Evolutionary conservation across 1,140 invertebrate species (phyloP).

Genomic region (Tachypleus tridentatus): DNA sequence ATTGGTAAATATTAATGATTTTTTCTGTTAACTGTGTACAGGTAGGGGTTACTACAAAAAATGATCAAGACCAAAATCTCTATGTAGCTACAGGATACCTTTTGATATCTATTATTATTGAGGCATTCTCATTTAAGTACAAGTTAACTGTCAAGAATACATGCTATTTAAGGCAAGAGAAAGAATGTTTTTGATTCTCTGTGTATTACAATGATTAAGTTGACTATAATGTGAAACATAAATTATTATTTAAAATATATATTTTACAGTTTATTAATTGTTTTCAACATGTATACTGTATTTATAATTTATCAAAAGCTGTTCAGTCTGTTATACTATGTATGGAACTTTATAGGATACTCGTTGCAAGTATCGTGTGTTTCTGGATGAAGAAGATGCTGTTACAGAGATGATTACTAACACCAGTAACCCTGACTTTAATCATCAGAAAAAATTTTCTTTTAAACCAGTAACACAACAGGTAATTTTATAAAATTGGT

Average conservation of each 20-base stretch:
- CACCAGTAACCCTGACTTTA: conserved; percentile 44
- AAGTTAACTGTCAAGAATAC: no score
- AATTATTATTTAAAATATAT: conserved; percentile 16
- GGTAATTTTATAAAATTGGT: conserved; percentile 27
- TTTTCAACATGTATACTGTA: background rate
- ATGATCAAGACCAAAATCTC: no score
- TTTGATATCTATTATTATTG: no score
- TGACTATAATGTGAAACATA: background rate
- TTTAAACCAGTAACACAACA: conserved; percentile 37
- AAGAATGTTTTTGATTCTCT: no score
- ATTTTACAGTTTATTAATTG: conserved; percentile 2
- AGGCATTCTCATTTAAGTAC: no score
- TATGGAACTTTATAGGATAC: conserved; percentile 34
- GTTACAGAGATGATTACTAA: conserved; percentile 36
- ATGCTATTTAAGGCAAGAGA: no score
- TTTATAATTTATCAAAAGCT: conserved; percentile 1
- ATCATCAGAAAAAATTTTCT: conserved; percentile 37
- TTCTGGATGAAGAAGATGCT: conserved; percentile 36
- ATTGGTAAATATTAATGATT: no score
- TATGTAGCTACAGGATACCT: no score
- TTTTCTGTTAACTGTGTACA: no score
- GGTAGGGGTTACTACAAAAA: no score
- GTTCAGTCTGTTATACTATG: conserved; percentile 10
- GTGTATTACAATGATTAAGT: background rate
- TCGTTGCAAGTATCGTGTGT: conserved; percentile 43